These are phyloP conservation scores for Thomomys bottae DNA, from an alignment of 2,113 vertebrate species.

Conservation along the genomic window DNA sequence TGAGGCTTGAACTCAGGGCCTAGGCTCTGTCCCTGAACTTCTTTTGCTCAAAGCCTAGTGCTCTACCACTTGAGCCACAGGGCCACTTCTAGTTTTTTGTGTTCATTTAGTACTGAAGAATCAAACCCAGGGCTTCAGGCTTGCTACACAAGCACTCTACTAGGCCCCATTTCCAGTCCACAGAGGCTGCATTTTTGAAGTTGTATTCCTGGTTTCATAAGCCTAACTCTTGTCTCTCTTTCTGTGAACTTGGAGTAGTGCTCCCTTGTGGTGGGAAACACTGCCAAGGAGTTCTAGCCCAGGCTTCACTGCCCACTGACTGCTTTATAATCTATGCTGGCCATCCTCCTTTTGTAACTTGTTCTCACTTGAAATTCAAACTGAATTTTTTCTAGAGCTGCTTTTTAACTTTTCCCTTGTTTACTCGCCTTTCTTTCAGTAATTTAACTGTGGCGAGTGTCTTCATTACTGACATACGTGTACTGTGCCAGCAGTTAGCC, in stretches of 20 bases:
- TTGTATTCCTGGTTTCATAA: neutral
- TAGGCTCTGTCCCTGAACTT: no score
- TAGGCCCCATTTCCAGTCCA: no score
- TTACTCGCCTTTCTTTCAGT: neutral
- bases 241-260: neutral
- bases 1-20: no score
- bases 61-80: no score
- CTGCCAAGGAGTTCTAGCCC: neutral
- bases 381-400: neutral
- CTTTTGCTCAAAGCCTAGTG: no score
- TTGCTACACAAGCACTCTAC: no score
- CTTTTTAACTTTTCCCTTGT: neutral
- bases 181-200: neutral
- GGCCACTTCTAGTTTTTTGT: no score
- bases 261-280: neutral
- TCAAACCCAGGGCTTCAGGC: no score
- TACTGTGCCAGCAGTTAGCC: neutral
- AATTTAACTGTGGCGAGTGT: neutral
- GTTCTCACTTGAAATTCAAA: slow-evolving; percentile 1
- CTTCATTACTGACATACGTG: neutral
- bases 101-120: no score
- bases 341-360: neutral
- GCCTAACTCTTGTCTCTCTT: neutral
- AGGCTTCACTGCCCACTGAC: neutral
- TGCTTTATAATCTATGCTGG: neutral